Evolutionary conservation across 2,888 invertebrate species (phyloP).

Genomic region (Dermolepida albohirtum): DNA sequence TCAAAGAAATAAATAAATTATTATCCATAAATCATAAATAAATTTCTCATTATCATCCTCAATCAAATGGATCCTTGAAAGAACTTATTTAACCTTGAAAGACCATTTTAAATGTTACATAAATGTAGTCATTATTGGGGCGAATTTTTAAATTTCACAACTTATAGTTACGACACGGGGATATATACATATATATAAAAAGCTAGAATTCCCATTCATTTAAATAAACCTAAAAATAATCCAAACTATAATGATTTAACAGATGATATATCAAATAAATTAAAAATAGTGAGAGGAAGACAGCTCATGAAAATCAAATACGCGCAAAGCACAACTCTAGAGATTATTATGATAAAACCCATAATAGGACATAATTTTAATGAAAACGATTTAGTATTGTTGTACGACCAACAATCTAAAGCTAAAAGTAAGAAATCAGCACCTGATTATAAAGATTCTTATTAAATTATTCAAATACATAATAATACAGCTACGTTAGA

Average conservation of each 20-base stretch:
- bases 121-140: slow-evolving; percentile 39
- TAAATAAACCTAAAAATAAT: slow-evolving; percentile 37
- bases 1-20: slow-evolving; percentile 44
- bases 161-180: slow-evolving; percentile 41
- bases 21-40: slow-evolving; percentile 31
- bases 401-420: slow-evolving; percentile 32
- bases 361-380: slow-evolving; percentile 34
- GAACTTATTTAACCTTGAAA: slow-evolving; percentile 52
- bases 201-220: slow-evolving; percentile 37
- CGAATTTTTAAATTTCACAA: slow-evolving; percentile 42
- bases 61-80: slow-evolving; percentile 54
- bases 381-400: no score
- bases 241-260: slow-evolving; percentile 33
- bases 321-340: slow-evolving; percentile 38
- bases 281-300: no score
- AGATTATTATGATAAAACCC: slow-evolving; percentile 44
- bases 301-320: slow-evolving; percentile 42
- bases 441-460: slow-evolving; percentile 40
- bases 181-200: slow-evolving; percentile 43
- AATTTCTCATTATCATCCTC: slow-evolving; percentile 48
- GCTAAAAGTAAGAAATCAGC: slow-evolving; percentile 37
- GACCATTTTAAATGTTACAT: slow-evolving; percentile 49
- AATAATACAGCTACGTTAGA: slow-evolving; percentile 37
- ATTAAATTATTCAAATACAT: slow-evolving; percentile 41
- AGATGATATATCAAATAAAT: slow-evolving; percentile 37